Evolutionary conservation across 2,113 vertebrate genomes (phyloP).

Genomic region (Tauraco erythrolophus): DNA sequence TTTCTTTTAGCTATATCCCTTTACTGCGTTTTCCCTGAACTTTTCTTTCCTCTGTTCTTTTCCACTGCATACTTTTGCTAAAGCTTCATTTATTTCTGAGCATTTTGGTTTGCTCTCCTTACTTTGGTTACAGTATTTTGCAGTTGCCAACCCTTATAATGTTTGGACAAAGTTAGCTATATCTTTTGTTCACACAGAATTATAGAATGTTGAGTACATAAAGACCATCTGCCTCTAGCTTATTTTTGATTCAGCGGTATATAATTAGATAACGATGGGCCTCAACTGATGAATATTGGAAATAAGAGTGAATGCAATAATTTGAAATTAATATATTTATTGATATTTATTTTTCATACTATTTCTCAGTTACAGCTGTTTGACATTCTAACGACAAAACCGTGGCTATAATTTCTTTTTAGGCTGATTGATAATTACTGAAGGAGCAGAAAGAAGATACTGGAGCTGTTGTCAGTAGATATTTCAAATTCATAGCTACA

Average conservation of each 20-base stretch:
- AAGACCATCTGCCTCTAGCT: neutral
- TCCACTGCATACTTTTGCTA: neutral
- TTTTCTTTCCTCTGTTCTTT: neutral
- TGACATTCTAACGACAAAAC: neutral
- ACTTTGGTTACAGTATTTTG: neutral
- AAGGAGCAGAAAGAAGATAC: neutral
- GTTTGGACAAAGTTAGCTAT: neutral
- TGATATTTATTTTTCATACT: neutral
- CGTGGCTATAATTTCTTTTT: neutral
- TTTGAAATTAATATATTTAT: neutral
- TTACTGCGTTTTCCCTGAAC: neutral
- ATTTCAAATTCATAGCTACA: neutral
- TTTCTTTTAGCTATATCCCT: neutral
- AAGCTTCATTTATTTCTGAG: neutral
- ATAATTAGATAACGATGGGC: neutral
- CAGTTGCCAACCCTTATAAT: neutral
- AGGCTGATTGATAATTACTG: neutral
- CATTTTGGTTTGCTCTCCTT: neutral
- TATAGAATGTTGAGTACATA: no score
- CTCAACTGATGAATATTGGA: neutral
- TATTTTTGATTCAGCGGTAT: neutral
- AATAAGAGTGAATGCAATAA: neutral
- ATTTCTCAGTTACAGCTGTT: neutral
- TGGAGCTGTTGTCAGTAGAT: neutral
- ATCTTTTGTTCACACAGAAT: neutral